Percentiles rank a stretch among this genome's conserved stretches.
phyloP scores from a whole-genome alignment of 2,113 vertebrate genomes.

The Ginglymostoma cirratum region DNA sequence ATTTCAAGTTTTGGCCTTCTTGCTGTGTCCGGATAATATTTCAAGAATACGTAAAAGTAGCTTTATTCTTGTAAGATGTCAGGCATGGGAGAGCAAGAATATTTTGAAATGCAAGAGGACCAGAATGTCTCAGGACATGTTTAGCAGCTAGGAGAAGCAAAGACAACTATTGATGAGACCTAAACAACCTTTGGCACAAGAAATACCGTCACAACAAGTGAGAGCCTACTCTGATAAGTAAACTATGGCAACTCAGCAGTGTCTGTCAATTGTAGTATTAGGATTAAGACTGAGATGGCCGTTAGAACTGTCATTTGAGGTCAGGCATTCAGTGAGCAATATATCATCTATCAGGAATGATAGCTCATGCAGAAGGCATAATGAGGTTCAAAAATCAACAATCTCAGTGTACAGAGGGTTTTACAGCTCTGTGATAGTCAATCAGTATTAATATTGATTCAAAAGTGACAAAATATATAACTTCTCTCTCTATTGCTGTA shows the following conservation, averaged over 20 bases:
- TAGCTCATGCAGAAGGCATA: neutral
- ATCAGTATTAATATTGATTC: conserved; percentile 11
- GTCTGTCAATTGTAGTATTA: neutral
- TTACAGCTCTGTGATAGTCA: neutral
- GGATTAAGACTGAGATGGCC: neutral
- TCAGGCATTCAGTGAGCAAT: neutral
- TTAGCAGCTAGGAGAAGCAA: neutral
- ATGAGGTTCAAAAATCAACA: neutral
- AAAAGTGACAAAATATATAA: neutral
- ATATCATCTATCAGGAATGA: neutral
- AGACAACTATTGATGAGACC: neutral
- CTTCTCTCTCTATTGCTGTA: neutral
- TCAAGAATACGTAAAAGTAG: neutral
- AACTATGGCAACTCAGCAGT: neutral
- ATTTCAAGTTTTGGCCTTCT: neutral
- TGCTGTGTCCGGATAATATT: neutral
- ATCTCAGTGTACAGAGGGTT: neutral
- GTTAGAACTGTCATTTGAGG: neutral
- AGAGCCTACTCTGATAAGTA: neutral
- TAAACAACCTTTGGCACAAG: neutral
- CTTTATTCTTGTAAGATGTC: neutral
- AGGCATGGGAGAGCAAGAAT: neutral
- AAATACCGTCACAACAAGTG: neutral
- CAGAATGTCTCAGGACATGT: neutral
- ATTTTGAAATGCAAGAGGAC: neutral